A percentile compares a stretch with the other conserved stretches of the same genome.
Conservation (phyloP, 92 coral and sea anemone species). For the Muricea muricata region DNA sequence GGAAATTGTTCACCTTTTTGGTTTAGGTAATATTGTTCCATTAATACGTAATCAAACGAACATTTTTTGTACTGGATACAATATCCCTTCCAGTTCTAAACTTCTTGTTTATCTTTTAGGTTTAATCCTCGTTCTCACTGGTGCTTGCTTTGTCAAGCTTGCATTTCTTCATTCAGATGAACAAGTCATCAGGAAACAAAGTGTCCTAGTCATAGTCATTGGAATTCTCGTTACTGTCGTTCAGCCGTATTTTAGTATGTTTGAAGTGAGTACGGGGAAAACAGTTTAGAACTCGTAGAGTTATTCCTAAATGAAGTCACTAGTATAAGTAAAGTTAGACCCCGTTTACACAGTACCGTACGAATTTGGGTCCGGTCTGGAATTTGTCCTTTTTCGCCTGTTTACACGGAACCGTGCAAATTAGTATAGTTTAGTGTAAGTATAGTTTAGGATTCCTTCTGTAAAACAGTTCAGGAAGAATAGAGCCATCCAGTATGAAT, state of each 20-base stretch:
- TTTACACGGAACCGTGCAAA: too few species aligned
- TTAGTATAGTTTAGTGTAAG: not conserved
- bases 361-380: too few species aligned
- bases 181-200: conserved; percentile 6
- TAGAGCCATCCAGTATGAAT: not conserved
- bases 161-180: conserved; percentile 21
- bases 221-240: conserved; percentile 6
- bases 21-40: too few species aligned
- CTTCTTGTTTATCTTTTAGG: not conserved
- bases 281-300: too few species aligned
- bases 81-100: too few species aligned
- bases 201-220: not conserved
- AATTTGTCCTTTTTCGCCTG: too few species aligned
- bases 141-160: not conserved
- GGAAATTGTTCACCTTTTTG: too few species aligned
- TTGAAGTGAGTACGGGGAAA: conserved; percentile 4
- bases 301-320: too few species aligned
- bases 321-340: too few species aligned
- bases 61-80: too few species aligned
- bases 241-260: conserved; percentile 13
- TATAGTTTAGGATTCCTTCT: not conserved
- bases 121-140: conserved; percentile 7
- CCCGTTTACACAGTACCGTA: too few species aligned
- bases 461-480: not conserved
- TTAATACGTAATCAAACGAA: too few species aligned